Evolutionary conservation across 2,797 vertebrate genomes (phyloP), one percentile per base, ranked within the genome.

Genomic region (Loris lydekkerianus): DNA sequence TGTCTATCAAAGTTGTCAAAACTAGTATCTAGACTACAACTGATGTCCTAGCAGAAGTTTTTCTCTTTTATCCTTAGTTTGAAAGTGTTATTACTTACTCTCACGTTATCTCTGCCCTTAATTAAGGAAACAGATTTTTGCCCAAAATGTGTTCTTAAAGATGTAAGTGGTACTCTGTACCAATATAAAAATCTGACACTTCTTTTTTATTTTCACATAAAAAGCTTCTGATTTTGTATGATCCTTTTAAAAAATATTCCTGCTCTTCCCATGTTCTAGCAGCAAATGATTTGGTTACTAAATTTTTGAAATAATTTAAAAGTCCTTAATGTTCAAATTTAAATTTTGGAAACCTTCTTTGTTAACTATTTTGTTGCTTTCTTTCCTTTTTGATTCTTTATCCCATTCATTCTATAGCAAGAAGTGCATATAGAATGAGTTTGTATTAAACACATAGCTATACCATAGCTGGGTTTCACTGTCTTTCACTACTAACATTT

Each of bases 161-260:
- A 5, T 89, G 73, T 37, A 86, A 70, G 20, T 73, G 70, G 5
- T 69, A 17, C 58, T 76, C 75, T 83, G 58, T 78, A 63, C 37
- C 96, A 63, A 94, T 83, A 21, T 8, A 72, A 56, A 95, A 77
- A 93, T 91, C 56, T 83, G 58, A 18, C 37, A 76, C 10, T 92
- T 95, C 10, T 91, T 82, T 91, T 90, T 72, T 27, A 27, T 49
- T 85, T 91, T 84, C 10, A 34, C 46, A 34, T n/a, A 78, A 92
- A 81, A 88, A 91, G 17, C 3, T 10, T 80, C 27, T 77, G 81
- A 87, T 78, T 92, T 67, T 88, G 4, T 82, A 7, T 75, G 23
- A 61, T 65, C 83, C 5, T n/a, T 92, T 91, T 93, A 56, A 91
- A 43, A 94, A 77, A 83, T 31, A 2, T 56, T 78, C 13, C 7